phyloP scores from a whole-genome alignment of 1,140 invertebrate genomes.

The Brachystomella parvula region DNA sequence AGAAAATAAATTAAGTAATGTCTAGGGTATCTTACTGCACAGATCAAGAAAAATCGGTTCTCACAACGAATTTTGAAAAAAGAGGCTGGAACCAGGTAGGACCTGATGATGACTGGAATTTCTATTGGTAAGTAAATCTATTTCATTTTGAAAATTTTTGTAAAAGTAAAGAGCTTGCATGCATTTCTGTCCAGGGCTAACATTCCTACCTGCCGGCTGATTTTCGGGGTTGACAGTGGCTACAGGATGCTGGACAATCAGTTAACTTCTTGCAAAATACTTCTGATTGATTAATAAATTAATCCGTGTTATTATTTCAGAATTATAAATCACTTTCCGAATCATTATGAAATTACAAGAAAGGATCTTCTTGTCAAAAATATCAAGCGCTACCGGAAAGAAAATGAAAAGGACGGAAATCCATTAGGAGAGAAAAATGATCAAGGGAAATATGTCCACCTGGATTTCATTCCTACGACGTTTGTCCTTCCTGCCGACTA shows the following conservation, averaged over 20 bases:
- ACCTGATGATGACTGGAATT: conserved; percentile 92
- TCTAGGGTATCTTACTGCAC: conserved; percentile 70
- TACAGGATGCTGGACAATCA: conserved; percentile 87
- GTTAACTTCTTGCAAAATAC: conserved; percentile 47
- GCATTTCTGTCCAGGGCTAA: conserved; percentile 56
- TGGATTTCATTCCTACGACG: conserved; percentile 87
- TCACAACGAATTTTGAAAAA: conserved; percentile 87
- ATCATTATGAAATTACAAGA: conserved; percentile 87
- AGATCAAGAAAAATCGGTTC: conserved; percentile 90
- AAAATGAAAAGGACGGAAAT: conserved; percentile 81
- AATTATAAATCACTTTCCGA: conserved; percentile 84
- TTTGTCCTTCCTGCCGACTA: conserved; percentile 90
- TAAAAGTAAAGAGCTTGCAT: conserved; percentile 12
- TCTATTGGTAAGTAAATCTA: conserved; percentile 84
- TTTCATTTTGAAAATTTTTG: conserved; percentile 10
- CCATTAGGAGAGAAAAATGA: conserved; percentile 63
- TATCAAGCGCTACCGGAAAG: conserved; percentile 85
- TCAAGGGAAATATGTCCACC: conserved; percentile 62
- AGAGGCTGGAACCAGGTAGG: conserved; percentile 83
- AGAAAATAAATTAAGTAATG: conserved; percentile 1
- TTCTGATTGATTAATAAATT: conserved; percentile 3
- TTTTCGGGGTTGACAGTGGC: conserved; percentile 86
- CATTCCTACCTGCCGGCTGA: conserved; percentile 75
- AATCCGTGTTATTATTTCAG: conserved; percentile 41
- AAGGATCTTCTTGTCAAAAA: conserved; percentile 94